Conservation (phyloP, 2,113 vertebrate species). For the Laterallus jamaicensis region DNA sequence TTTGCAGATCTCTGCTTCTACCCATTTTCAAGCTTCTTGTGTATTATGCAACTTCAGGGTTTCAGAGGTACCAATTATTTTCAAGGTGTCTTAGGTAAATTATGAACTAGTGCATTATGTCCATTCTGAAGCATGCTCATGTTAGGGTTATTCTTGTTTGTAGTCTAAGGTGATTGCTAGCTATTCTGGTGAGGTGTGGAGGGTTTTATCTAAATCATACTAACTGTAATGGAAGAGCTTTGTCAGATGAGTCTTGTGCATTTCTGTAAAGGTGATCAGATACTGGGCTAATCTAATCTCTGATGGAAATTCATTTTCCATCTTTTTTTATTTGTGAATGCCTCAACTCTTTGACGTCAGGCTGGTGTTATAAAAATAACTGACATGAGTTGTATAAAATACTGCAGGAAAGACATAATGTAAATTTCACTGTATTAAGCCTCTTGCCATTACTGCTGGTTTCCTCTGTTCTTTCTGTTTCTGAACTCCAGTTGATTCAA, state of each 20-base stretch:
- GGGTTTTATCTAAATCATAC: background rate
- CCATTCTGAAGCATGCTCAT: background rate
- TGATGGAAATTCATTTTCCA: constrained; percentile 5
- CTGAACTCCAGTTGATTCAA: background rate
- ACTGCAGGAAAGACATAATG: background rate
- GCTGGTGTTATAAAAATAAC: background rate
- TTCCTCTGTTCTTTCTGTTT: background rate
- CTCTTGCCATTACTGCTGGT: background rate
- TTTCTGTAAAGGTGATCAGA: background rate
- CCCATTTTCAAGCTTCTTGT: background rate
- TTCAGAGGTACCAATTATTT: background rate
- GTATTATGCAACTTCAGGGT: background rate
- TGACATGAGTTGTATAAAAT: background rate
- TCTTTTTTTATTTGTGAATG: background rate
- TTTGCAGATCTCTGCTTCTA: background rate
- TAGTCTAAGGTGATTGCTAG: background rate
- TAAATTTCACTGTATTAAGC: background rate
- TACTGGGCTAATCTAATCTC: constrained; percentile 5
- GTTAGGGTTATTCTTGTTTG: background rate
- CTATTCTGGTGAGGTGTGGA: background rate
- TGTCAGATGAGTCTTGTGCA: background rate
- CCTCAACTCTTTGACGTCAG: background rate
- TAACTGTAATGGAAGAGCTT: background rate
- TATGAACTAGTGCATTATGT: background rate
- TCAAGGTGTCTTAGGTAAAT: background rate